Conservation (phyloP, 2,888 invertebrate genomes). For the Cryptocheilus praepositus region DNA sequence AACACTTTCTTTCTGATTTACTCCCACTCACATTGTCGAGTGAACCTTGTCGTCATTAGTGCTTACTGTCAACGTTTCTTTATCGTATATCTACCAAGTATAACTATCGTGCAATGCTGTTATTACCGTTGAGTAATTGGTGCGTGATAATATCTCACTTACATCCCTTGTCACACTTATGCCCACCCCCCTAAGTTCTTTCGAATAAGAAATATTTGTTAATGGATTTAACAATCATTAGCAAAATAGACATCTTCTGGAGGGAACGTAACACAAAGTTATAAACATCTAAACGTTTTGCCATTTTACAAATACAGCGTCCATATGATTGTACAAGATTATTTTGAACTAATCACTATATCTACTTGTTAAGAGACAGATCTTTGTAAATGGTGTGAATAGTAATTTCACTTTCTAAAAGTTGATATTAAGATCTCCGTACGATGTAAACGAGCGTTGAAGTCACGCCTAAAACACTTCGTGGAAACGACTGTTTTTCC, state of each 20-base stretch:
- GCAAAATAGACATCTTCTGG: slow-evolving; percentile 29
- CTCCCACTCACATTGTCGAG: slow-evolving; percentile 10
- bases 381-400: slow-evolving; percentile 20
- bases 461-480: not conserved
- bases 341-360: too few relatives aligned
- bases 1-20: slow-evolving; percentile 31
- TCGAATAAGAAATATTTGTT: slow-evolving; percentile 30
- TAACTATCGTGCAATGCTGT: slow-evolving; percentile 31
- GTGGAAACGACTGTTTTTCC: slow-evolving; percentile 34
- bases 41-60: not conserved
- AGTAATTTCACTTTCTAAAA: slow-evolving; percentile 21
- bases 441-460: too few relatives aligned
- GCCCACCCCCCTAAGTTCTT: slow-evolving; percentile 66
- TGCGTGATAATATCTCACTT: slow-evolving; percentile 50
- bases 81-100: slow-evolving; percentile 11
- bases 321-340: too few relatives aligned
- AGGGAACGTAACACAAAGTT: slow-evolving; percentile 13
- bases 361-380: slow-evolving; percentile 1
- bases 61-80: too few relatives aligned
- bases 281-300: too few relatives aligned
- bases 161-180: slow-evolving; percentile 74
- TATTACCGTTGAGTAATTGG: slow-evolving; percentile 7
- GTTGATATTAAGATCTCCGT: too few relatives aligned
- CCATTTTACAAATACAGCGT: too few relatives aligned
- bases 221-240: slow-evolving; percentile 17